These are phyloP conservation scores for Drosophila sordidula DNA, from an alignment of 2,888 invertebrate genomes.

Conservation along the genomic window DNA sequence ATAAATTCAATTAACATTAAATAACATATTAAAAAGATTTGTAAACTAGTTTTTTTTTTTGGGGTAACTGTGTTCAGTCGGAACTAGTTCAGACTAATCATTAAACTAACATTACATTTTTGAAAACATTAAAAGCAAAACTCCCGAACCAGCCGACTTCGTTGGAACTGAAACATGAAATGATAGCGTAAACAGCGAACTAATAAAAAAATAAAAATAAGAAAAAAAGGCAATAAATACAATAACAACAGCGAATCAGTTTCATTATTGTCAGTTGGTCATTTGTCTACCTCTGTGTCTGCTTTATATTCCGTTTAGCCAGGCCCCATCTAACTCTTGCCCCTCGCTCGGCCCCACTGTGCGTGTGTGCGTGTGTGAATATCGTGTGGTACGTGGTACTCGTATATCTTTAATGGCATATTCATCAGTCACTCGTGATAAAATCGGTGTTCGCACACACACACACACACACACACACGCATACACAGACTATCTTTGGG, in stretches of 20 bases:
- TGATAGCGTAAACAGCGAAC: conserved; percentile 13
- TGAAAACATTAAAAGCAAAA: neutral
- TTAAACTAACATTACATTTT: neutral
- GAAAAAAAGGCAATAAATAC: conserved; percentile 1
- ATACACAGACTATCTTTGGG: conserved; percentile 20
- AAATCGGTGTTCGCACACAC: conserved; percentile 64
- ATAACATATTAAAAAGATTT: too few relatives aligned
- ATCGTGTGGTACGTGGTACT: conserved; percentile 53
- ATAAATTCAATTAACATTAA: too few relatives aligned
- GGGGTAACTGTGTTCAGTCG: neutral
- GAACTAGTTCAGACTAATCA: conserved; percentile 1
- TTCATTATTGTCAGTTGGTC: conserved; percentile 69
- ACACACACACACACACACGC: conserved; percentile 15
- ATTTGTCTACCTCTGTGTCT: conserved; percentile 62
- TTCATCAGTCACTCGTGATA: conserved; percentile 83
- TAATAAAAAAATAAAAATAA: neutral
- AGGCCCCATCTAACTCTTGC: conserved; percentile 9
- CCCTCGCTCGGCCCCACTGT: neutral
- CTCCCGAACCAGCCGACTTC: neutral
- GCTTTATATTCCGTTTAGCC: conserved; percentile 37
- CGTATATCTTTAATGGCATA: conserved; percentile 81
- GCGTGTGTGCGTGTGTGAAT: conserved; percentile 4
- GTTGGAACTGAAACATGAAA: conserved; percentile 9
- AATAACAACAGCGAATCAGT: conserved; percentile 53
- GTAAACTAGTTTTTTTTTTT: neutral